Base-by-base conservation (phyloP, 2,797 vertebrate genomes). In the Lepus townsendii region DNA sequence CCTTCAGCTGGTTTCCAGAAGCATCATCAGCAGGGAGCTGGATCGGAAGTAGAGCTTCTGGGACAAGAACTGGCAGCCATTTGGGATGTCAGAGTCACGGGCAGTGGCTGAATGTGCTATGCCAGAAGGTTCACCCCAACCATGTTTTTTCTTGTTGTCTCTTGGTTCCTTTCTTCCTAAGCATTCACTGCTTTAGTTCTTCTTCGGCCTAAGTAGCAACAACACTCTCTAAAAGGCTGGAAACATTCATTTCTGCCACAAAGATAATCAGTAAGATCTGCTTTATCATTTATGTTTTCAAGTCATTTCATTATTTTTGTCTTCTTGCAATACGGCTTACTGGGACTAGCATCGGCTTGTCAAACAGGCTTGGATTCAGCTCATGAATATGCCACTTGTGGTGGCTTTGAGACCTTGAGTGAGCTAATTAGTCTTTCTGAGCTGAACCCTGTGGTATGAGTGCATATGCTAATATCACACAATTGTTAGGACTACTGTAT, bases 161-260 rank as follows among this genome's bases (percentile, higher is more conserved):
- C 38, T 32, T 69, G 91, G 22, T 16, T 73, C 26, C 4, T 71
- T 86, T 88, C 30, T 85, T 91, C 17, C 26, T 62, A 71, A 82
- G 88, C 8, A 62, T 27, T 35, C 11, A 63, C 42, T 16, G 14
- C 32, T 66, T 79, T 73, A 10, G 14, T 27, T 83, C 24, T 86
- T 72, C 4, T 35, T 80, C 52, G n/a, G 12, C 2, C 54, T 84
- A 47, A 79, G 14, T 72, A 62, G 11, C 14, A 82, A 77, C 17
- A 85, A 66, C 80, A 85, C 54, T 30, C 20, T 94, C 66, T 71
- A 92, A n/a, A 93, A 86, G 30, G 3, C 72, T 63, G 42, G 47
- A 83, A 65, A 16, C 47, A 42, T 50, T 19, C 63, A 65, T n/a
- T 83, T 10, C 38, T 83, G 17, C 20, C 65, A 60, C 2, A 88